Base-by-base conservation (phyloP, 2,113 vertebrate species). In the Melanocharis versteri region DNA sequence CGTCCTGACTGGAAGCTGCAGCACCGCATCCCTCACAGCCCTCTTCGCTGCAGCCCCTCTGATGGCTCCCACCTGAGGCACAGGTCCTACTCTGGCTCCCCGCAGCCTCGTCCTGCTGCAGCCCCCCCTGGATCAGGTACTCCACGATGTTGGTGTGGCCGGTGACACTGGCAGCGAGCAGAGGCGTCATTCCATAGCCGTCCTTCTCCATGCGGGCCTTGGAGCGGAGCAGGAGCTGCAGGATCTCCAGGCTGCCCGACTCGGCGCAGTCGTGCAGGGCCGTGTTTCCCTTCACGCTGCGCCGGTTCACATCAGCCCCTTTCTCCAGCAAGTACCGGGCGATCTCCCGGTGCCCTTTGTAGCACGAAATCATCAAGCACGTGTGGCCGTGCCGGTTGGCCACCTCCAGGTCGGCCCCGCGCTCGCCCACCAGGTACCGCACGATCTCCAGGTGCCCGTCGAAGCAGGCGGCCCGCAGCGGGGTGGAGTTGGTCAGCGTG, bases 381-480 rank as follows among this genome's bases (percentile, higher is more conserved):
- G 99, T 99, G 96, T 99, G 99, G 4, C 99, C 99, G n/a, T 99
- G 99, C 58, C 99, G 97, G 97, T 99, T 99, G 42, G 99, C 99
- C 22, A 99, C 99, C 96, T 99, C 99, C 98, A 99, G 98, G 97
- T 99, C 99, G 0, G 99, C 99, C 16, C 98, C 97, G 30, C 99
- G 98, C 96, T 99, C 99, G 11, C 98, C 98, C 42, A 99, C 99
- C 71, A 99, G 94, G 98, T 99, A 99, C 61, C 99, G 98, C 90
- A 99, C 99, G 11, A 99, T 99, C 33, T 99, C 99, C 91, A 99
- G 97, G 97, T 99, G 99, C 11, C 99, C 99, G 14, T 99, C 99
- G 13, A 99, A 99, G 98, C 99, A 99, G 93, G 99, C 99, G 1
- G 99, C 99, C 7, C 99, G 98, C 64, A 99, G 98, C 3, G 99